A percentile compares a stretch with the other conserved stretches of the same genome.
phyloP scores from a whole-genome alignment of 2,797 vertebrate species.

The Myotis findleyi region DNA sequence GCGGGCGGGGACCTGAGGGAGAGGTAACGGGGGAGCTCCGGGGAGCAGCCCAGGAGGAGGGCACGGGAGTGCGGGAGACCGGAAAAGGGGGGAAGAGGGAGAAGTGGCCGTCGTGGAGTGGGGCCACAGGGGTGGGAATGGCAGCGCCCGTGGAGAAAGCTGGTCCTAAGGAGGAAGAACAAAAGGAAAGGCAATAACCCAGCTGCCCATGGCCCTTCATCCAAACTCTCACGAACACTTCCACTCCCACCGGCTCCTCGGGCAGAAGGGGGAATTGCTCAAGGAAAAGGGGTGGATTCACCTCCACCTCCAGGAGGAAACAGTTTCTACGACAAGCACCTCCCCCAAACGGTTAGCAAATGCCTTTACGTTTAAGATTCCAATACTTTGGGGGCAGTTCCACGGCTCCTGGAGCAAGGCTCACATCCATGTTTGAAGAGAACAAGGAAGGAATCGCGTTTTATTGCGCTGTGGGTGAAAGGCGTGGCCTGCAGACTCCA shows the following conservation, averaged over 20 bases:
- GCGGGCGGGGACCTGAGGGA: constrained; percentile 57
- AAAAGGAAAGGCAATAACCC: constrained; percentile 3
- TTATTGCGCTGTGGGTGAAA: background rate
- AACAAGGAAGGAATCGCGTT: background rate
- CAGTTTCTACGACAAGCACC: background rate
- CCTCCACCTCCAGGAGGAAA: background rate
- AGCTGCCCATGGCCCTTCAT: background rate
- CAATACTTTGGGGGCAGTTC: background rate
- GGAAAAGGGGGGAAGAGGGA: constrained; percentile 11
- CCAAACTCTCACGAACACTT: background rate
- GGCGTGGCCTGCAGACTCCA: background rate
- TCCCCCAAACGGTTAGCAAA: background rate
- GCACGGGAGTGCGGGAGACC: background rate
- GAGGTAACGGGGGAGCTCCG: background rate
- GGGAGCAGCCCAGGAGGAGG: background rate
- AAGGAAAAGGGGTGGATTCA: background rate
- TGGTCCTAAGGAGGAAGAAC: constrained; percentile 73
- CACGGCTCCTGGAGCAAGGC: background rate
- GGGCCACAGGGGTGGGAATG: constrained; percentile 72
- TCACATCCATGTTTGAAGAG: background rate
- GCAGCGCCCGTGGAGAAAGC: constrained; percentile 61
- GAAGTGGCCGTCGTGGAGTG: background rate
- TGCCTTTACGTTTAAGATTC: background rate
- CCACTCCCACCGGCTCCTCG: background rate
- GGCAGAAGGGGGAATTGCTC: background rate